Evolutionary conservation across 64 coral and sea anemone genomes (phyloP), one percentile per base, ranked within the genome.

Genomic region (Actinia equina): DNA sequence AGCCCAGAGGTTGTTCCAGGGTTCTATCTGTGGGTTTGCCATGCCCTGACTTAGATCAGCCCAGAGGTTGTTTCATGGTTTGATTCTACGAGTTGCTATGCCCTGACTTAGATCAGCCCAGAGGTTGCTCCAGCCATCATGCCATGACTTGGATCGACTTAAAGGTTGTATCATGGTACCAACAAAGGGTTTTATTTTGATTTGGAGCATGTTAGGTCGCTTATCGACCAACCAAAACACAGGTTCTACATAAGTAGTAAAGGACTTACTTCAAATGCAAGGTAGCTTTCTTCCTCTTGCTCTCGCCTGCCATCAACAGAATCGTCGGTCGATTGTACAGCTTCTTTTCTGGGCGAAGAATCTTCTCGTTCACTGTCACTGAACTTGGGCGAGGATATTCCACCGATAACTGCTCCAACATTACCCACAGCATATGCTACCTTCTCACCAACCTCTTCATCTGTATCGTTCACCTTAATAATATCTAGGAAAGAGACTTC

Each of bases 361-460:
- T 41, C 3, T 44, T 81, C 78, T 2, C 2, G 0, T 18, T 85
- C 83, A 3, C 5, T 41, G 17, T 85, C 83, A 44, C 83, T 85
- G 55, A 85, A 63, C 17, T 23, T 14, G 27, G 83, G 83, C 26
- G 83, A 85, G 4, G 83, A 85, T 26, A 85, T 85, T 19, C 83
- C 83, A 19, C 83, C 83, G 5, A 54, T 43, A 13, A 85, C 3
- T 43, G 83, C 59, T 10, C 83, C 83, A 43, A 85, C 55, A 63
- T 85, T 63, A 60, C 53, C 83, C 0, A 85, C 25, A 11, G 78
- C 78, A 44, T 9, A 49, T 0, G 78, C 44, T 52, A 81, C 17
- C 7, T 81, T 81, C n/a, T 52, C 5, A n/a, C 78, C 78, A 8
- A 81, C 78, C 19, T 74, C 69, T 30, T 74, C 69, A 3, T 74